phyloP scores from a whole-genome alignment of 2,797 vertebrate genomes.

The Heterohyrax brucei region DNA sequence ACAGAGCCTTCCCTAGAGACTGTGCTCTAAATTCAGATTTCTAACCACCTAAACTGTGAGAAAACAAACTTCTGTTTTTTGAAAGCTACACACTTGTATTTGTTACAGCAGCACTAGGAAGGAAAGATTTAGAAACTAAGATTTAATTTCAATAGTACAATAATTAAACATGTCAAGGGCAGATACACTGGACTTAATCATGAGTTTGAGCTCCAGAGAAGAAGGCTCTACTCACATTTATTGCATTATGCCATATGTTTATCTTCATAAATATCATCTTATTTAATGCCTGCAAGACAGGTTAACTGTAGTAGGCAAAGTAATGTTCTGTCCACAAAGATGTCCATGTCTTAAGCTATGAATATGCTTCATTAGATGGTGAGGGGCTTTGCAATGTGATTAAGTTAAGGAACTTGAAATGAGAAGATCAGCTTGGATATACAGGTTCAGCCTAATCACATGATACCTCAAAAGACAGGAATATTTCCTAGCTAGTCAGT shows the following conservation, averaged over 20 bases:
- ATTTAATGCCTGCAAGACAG: background rate
- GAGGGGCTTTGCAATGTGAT: background rate
- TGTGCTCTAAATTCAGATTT: background rate
- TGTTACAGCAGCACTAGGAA: background rate
- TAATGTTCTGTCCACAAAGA: background rate
- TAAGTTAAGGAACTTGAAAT: background rate
- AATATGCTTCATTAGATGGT: too few species aligned
- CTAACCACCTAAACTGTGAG: background rate
- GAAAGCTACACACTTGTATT: background rate
- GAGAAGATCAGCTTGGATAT: background rate
- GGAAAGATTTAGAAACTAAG: background rate
- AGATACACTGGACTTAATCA: conserved; percentile 14
- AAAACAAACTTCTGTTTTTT: background rate
- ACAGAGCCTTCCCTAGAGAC: background rate
- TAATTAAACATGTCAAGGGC: background rate
- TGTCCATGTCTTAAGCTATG: background rate
- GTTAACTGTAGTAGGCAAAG: background rate
- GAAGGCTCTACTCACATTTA: background rate
- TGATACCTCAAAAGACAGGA: background rate
- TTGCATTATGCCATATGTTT: background rate
- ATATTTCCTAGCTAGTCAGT: background rate
- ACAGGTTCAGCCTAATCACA: background rate
- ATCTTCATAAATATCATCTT: background rate
- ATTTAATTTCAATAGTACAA: conserved; percentile 1
- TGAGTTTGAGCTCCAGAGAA: background rate